Percentiles rank a stretch among this genome's conserved stretches.
Conservation (phyloP, 1,140 invertebrate genomes). For the Ephestia elutella region DNA sequence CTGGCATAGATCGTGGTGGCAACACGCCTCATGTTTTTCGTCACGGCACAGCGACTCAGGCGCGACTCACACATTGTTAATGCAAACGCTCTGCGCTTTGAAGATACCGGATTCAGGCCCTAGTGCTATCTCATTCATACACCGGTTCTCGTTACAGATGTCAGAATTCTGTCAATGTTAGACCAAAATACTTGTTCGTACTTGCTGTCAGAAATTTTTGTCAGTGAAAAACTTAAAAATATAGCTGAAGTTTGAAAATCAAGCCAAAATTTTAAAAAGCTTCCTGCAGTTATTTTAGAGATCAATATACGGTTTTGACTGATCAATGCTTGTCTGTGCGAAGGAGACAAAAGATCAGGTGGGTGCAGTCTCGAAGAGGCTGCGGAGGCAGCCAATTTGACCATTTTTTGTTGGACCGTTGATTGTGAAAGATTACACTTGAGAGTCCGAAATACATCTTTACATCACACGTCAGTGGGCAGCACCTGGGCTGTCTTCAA, state of each 20-base stretch:
- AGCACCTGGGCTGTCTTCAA: constrained; percentile 72
- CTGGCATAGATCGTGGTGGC: constrained; percentile 65
- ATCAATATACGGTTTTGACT: constrained; percentile 19
- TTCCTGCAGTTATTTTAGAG: constrained; percentile 25
- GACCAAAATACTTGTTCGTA: neutral
- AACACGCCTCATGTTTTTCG: constrained; percentile 69
- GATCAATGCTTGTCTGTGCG: constrained; percentile 33
- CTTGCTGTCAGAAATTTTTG: neutral
- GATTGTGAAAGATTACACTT: constrained; percentile 74
- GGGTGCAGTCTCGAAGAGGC: constrained; percentile 56
- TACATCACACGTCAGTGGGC: constrained; percentile 74
- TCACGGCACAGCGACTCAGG: constrained; percentile 69
- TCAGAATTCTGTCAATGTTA: neutral
- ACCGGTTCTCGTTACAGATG: constrained; percentile 18
- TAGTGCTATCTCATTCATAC: constrained; percentile 52
- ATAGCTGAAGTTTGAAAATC: neutral
- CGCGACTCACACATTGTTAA: constrained; percentile 72
- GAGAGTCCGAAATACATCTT: constrained; percentile 75
- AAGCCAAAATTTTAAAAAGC: constrained; percentile 7
- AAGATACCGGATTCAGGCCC: constrained; percentile 58
- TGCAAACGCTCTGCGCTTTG: constrained; percentile 54
- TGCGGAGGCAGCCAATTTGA: constrained; percentile 68
- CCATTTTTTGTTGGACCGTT: constrained; percentile 72
- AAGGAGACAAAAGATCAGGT: constrained; percentile 57
- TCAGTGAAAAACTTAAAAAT: neutral